Base-by-base conservation (phyloP, 2,797 vertebrate species). In the Dendrocincla tyrannina region DNA sequence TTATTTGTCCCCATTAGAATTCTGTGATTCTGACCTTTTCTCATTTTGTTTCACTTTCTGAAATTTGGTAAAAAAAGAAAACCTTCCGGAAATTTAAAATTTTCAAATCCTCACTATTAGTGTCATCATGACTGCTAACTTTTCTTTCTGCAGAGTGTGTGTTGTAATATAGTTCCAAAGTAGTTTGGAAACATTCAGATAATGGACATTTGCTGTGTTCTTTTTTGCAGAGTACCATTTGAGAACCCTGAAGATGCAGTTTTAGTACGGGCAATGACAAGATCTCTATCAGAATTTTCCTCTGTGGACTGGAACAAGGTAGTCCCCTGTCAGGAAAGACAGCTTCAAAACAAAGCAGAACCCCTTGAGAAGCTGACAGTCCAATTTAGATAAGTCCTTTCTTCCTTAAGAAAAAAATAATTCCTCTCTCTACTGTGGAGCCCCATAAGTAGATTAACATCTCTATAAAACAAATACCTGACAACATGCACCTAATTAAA, bases 291-390 rank as follows among this genome's bases (percentile, higher is more conserved):
- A 96, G 75, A 98, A 56, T 91, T 98, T 62, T 97, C 97, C 32
- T 93, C 25, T 53, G 24, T 98, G 91, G 98, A 98, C 66, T 98
- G 98, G 98, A 96, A 79, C 39, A 97, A 96, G 23, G 91, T 98
- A 63, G 91, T 90, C 53, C 96, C 96, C 35, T 79, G 83, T 75
- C 95, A 94, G 60, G 97, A 98, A 92, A 97, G 90, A 49, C 70
- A 46, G 35, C 82, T 95, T 7, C 52, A 95, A n/a, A 96, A 91
- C 18, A 87, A 89, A 70, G 80, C 25, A 41, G 56, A 62, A 78
- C 50, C 70, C 8, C 20, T 19, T 30, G 82, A 97, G 69, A 97
- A 96, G 92, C 73, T 98, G 56, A 98, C 93, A n/a, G 7, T 98
- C 47, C 95, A 41, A 42, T 96, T 98, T 22, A 96, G 97, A 97